Conservation (phyloP, 2,113 vertebrate genomes). For the Falco punctatus region DNA sequence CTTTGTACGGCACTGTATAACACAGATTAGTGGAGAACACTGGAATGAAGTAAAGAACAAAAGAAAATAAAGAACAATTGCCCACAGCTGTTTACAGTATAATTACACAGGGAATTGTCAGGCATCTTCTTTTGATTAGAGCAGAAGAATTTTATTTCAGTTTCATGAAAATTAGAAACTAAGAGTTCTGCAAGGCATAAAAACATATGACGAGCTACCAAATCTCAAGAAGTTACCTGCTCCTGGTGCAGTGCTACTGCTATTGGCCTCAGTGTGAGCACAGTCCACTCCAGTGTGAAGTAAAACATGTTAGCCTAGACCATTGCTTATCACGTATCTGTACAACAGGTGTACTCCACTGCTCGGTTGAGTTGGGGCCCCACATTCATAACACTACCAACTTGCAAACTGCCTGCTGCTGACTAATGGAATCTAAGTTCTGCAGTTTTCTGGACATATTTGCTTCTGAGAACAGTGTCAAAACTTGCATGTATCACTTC, state of each 20-base stretch:
- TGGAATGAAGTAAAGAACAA: background rate
- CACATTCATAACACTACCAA: background rate
- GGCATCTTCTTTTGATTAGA: background rate
- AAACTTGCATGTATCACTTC: background rate
- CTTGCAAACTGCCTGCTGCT: background rate
- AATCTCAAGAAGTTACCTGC: background rate
- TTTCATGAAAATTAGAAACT: background rate
- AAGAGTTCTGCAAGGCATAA: background rate
- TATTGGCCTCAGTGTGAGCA: rapidly evolving
- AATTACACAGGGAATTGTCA: background rate
- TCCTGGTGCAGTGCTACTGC: background rate
- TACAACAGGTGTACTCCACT: rapidly evolving
- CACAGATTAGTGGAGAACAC: background rate
- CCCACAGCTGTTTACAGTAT: background rate
- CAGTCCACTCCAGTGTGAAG: background rate
- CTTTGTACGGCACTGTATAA: background rate
- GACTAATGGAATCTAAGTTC: rapidly evolving
- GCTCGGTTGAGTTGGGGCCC: background rate
- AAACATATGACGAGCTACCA: background rate
- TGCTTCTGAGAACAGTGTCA: rapidly evolving
- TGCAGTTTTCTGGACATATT: background rate
- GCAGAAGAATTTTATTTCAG: background rate
- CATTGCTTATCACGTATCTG: rapidly evolving
- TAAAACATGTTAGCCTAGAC: rapidly evolving
- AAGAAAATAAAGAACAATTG: background rate